Evolutionary conservation across 2,113 vertebrate species (phyloP).

Genomic region (Engystomops pustulosus): DNA sequence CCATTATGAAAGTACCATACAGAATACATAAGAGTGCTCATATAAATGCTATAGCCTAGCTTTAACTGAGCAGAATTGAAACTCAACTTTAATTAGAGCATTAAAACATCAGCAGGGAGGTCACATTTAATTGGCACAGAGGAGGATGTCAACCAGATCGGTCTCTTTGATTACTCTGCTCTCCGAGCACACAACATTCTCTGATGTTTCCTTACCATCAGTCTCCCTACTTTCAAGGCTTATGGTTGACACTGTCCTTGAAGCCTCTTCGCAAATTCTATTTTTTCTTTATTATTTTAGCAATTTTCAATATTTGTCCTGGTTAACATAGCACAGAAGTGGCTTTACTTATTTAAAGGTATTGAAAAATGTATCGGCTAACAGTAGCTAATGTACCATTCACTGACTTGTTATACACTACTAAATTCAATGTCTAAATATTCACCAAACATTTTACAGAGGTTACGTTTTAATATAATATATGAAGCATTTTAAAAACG

Average conservation of each 20-base stretch:
- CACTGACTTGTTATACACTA: not conserved
- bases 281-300: not conserved
- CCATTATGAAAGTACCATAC: not conserved
- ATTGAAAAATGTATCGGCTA: not conserved
- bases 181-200: not conserved
- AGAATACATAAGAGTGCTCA: not conserved
- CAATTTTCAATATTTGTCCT: not conserved
- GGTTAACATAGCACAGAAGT: not conserved
- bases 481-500: not conserved
- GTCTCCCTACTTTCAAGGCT: not conserved
- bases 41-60: not conserved
- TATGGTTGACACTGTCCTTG: not conserved
- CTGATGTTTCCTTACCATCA: conserved; percentile 1
- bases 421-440: not conserved
- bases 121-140: conserved; percentile 19
- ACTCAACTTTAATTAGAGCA: conserved; percentile 5
- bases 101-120: conserved; percentile 16
- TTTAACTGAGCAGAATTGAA: not conserved
- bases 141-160: conserved; percentile 5
- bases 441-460: not conserved
- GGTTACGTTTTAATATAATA: not conserved
- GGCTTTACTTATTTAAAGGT: not conserved
- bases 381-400: not conserved
- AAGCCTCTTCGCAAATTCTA: not conserved
- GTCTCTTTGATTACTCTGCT: conserved; percentile 4